phyloP scores from a whole-genome alignment of 2,888 invertebrate genomes.

The Tinea semifulvella region DNA sequence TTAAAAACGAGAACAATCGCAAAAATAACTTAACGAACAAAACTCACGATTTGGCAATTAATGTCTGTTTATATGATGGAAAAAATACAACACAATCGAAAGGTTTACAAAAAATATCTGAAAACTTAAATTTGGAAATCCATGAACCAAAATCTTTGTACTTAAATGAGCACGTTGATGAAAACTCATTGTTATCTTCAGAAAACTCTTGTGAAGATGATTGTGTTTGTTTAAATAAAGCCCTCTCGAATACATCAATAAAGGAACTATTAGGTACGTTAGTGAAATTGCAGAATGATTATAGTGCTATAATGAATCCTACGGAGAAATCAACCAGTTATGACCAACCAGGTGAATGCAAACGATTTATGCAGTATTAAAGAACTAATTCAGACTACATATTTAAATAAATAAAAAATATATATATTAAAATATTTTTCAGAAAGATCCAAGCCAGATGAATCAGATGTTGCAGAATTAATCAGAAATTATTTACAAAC shows the following conservation, averaged over 20 bases:
- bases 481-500: too few species aligned
- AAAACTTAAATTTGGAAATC: too few species aligned
- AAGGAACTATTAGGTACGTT: conserved; percentile 40
- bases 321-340: not conserved
- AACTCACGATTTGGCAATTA: conserved; percentile 37
- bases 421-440: too few species aligned
- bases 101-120: too few species aligned
- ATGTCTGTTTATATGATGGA: conserved; percentile 40
- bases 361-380: too few species aligned
- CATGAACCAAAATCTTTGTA: too few species aligned
- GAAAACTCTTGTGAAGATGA: conserved; percentile 26
- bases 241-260: conserved; percentile 46
- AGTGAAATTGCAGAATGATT: conserved; percentile 31
- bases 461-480: too few species aligned
- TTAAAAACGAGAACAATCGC: not conserved
- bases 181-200: conserved; percentile 1
- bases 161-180: too few species aligned
- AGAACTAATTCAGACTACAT: too few species aligned
- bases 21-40: conserved; percentile 18
- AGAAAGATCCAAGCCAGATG: too few species aligned
- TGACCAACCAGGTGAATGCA: too few species aligned
- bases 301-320: not conserved
- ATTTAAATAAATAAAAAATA: too few species aligned
- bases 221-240: conserved; percentile 43
- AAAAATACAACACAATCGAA: not conserved